Evolutionary conservation across 2,113 vertebrate species (phyloP), one percentile per base, ranked within the genome.

Genomic region (Oostethus manadensis): DNA sequence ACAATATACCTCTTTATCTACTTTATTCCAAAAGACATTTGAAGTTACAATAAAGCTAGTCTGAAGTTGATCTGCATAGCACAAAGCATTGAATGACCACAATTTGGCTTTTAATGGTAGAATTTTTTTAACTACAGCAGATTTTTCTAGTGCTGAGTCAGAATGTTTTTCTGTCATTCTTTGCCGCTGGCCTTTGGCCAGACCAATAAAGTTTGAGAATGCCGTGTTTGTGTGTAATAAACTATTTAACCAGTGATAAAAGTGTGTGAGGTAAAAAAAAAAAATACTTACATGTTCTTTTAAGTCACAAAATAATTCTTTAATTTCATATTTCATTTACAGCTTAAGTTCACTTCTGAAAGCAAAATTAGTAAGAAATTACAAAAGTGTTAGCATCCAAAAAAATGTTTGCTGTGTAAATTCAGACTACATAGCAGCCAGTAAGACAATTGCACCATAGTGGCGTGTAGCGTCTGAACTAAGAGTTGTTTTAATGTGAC

Each of bases 391-490:
- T 22, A 58, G 23, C 16, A 69, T 62, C 58, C 5, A 4, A 22
- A 59, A 26, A 54, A 60, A 64, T n/a, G 53, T 46, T 65, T 8
- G 58, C 8, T 15, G 22, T 56, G 51, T 62, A 64, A 18, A n/a
- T 58, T 64, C 17, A 17, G 78, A 78, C 77, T 86, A 86, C 77
- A 83, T 62, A 81, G 86, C 84, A 89, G 83, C 72, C 78, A 84
- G 65, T 45, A 54, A 79, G 70, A 68, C 42, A 21, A 64, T 61
- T 73, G 60, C 60, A 60, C 43, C 48, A 4, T 11, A 64, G 5
- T 53, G 65, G 51, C 73, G 84, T 72, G 67, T 58, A 57, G 57
- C 16, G 14, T 26, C 42, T 14, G 48, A 60, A 22, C 29, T 17
- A 55, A 63, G 38, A 21, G 26, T 56, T 46, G 70, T 33, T 33